These are phyloP conservation scores for Mylabris phalerata DNA, from an alignment of 1,140 invertebrate species.

Conservation along the genomic window DNA sequence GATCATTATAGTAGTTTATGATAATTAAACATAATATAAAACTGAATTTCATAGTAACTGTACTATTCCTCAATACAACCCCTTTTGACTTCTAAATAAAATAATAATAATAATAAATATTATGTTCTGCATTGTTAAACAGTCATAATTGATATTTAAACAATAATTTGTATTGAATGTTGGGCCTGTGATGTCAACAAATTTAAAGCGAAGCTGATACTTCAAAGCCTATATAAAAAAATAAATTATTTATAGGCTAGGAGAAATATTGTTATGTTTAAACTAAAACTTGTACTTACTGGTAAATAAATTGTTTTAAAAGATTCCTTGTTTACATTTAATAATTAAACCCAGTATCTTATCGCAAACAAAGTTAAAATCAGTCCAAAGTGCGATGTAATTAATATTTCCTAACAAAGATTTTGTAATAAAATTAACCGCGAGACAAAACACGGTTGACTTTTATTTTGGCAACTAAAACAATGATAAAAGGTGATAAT, in stretches of 20 bases:
- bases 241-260: conserved; percentile 18
- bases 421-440: no score
- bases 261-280: conserved; percentile 31
- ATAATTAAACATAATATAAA: background rate
- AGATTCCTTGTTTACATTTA: background rate
- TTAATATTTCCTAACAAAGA: no score
- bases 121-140: conserved; percentile 7
- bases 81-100: background rate
- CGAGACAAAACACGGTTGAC: no score
- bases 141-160: conserved; percentile 2
- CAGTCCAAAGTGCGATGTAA: no score
- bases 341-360: no score
- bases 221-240: conserved; percentile 22
- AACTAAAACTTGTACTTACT: conserved; percentile 26
- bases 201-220: conserved; percentile 20
- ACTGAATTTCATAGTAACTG: conserved; percentile 17
- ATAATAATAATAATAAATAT: conserved; percentile 3
- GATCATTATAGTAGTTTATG: background rate
- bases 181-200: conserved; percentile 30
- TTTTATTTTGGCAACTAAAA: no score
- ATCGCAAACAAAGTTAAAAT: no score
- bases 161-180: conserved; percentile 19
- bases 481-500: no score
- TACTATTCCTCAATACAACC: background rate
- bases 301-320: conserved; percentile 33